These are phyloP conservation scores for Eudasyphora cyanicolor DNA, from an alignment of 2,888 invertebrate species.

Conservation along the genomic window DNA sequence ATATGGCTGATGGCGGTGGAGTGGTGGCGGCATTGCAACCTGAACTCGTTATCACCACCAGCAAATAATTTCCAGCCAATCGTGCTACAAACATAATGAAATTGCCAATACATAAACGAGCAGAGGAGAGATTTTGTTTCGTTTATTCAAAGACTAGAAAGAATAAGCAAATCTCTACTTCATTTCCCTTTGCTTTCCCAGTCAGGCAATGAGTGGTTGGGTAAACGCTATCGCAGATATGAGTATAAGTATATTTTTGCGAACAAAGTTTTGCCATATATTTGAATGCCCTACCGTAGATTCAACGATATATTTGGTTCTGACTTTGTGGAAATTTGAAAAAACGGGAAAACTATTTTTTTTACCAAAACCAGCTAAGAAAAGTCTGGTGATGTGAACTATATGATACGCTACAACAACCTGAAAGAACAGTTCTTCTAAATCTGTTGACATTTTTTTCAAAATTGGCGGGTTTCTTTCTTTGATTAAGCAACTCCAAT, in stretches of 20 bases:
- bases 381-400: too few relatives aligned
- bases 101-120: slow-evolving; percentile 54
- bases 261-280: neutral
- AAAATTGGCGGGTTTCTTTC: too few relatives aligned
- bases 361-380: too few relatives aligned
- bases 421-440: too few relatives aligned
- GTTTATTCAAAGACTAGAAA: neutral
- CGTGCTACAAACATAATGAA: slow-evolving; percentile 63
- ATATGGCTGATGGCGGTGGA: neutral
- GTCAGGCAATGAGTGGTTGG: neutral
- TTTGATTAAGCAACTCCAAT: too few relatives aligned
- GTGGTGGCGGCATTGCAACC: slow-evolving; percentile 40
- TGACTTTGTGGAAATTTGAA: neutral
- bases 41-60: slow-evolving; percentile 58
- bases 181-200: neutral
- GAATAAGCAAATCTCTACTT: slow-evolving; percentile 32
- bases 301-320: neutral
- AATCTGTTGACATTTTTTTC: too few relatives aligned
- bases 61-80: slow-evolving; percentile 43
- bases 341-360: too few relatives aligned
- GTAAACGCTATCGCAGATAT: neutral
- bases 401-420: too few relatives aligned
- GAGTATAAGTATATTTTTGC: neutral
- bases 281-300: neutral
- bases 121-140: neutral